phyloP scores from a whole-genome alignment of 2,797 vertebrate species.

The Orientallactaga sibirica region DNA sequence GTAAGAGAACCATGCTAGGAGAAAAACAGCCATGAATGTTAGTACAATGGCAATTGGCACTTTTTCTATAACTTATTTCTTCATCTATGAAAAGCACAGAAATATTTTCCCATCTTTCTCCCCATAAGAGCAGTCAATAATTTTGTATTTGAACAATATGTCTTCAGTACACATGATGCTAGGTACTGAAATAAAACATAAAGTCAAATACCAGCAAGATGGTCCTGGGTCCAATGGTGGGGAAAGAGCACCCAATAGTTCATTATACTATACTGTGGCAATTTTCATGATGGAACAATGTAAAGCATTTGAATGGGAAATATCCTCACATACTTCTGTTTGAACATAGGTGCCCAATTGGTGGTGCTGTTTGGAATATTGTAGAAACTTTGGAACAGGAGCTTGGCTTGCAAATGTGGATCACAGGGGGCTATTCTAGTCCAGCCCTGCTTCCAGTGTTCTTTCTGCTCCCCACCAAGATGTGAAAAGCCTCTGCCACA shows the following conservation, averaged over 20 bases:
- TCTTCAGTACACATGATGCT: background rate
- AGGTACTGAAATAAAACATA: background rate
- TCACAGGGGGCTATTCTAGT: background rate
- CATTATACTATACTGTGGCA: background rate
- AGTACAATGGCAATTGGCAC: background rate
- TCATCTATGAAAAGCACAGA: slow-evolving; percentile 16
- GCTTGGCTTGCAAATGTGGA: background rate
- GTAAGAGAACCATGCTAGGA: background rate
- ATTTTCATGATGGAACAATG: background rate
- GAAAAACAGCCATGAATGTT: background rate
- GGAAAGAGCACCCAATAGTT: background rate
- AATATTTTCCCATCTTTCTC: background rate
- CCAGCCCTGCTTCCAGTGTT: background rate
- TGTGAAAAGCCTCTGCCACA: background rate
- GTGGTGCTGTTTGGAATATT: too few species aligned
- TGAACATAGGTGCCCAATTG: background rate
- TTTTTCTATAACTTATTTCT: slow-evolving; percentile 26
- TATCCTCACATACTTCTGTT: background rate
- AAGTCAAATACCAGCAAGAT: background rate
- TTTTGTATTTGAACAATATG: background rate
- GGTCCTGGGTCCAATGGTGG: background rate
- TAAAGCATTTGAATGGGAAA: background rate
- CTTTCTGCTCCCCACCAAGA: background rate
- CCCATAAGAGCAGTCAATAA: background rate
- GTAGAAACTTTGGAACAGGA: background rate